Conservation (phyloP, 2,888 invertebrate species). For the Prenolepis imparis region DNA sequence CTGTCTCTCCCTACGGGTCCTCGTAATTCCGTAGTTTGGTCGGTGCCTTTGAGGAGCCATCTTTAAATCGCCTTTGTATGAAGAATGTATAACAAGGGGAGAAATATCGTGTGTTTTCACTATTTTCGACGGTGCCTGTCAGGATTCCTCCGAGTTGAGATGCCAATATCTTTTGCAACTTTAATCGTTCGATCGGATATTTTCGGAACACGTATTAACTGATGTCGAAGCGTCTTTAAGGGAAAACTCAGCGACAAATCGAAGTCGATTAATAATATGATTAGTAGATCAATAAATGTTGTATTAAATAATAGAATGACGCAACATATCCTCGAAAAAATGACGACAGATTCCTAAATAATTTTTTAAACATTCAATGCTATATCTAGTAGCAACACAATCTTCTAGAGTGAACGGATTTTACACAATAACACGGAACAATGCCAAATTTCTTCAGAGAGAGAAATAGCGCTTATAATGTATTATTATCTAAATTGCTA, state of each 20-base stretch:
- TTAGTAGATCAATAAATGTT: not conserved
- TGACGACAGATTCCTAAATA: not conserved
- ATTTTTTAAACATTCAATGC: not conserved
- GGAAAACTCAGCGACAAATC: not conserved
- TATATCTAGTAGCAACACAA: not conserved
- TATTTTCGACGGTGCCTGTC: constrained; percentile 19
- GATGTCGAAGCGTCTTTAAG: constrained; percentile 7
- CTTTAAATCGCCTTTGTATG: constrained; percentile 39
- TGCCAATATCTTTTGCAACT: constrained; percentile 34
- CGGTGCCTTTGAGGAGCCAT: constrained; percentile 60
- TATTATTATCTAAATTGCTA: constrained; percentile 51
- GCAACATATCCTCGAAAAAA: not conserved
- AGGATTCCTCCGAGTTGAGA: constrained; percentile 34
- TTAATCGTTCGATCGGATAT: not conserved
- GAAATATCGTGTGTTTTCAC: constrained; percentile 32
- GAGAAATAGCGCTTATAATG: constrained; percentile 10
- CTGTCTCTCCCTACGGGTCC: constrained; percentile 60
- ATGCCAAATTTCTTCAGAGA: not conserved
- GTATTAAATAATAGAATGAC: not conserved
- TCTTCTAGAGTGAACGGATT: not conserved
- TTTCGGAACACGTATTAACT: constrained; percentile 17
- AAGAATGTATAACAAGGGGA: constrained; percentile 49
- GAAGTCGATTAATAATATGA: not conserved
- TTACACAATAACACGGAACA: not conserved
- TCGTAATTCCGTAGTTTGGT: constrained; percentile 45